Base-by-base conservation (phyloP, 2,888 invertebrate species). In the Orthosia incerta region DNA sequence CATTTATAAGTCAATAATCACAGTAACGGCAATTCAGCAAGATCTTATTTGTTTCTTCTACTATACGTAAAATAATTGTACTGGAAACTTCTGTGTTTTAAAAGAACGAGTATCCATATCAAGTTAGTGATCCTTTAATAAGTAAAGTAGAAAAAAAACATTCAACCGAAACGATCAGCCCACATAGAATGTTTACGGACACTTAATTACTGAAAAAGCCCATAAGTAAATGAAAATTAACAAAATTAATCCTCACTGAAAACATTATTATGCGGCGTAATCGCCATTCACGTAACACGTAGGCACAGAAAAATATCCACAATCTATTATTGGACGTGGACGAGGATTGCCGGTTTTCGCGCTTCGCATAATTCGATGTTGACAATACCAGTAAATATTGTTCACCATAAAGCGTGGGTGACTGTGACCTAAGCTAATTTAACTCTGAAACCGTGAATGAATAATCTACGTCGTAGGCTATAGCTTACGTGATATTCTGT, bases 281-380 rank as follows among this genome's bases (percentile, higher is more conserved):
- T 71, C 63, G 48, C 61, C 45, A 63, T 79, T 76, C 20, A 16
- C 56, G 62, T 70, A 62, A 46, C 82, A 62, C 57, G 48, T 53
- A 67, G n/a, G 15, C 23, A 56, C 70, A 80, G 71, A 67, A 46
- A 78, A 83, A 85, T 84, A 84, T 83, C 62, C 73, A 88, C 83
- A 83, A 83, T 68, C 68, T 70, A 78, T 83, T 76, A 74, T 83
- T 78, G 63, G 23, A 69, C 45, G 18, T 39, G 31, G 72, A 81
- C 56, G 64, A 76, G 57, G 18, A 76, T 68, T 75, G 76, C 67
- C 67, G 18, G 80, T 80, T 84, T 81, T 72, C 67, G 13, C 79
- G 55, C 62, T 56, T 66, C 50, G 55, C 57, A 71, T 71, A 63
- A 71, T 53, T 76, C 31, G 69, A 74, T 71, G 59, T 62, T 84